These are phyloP conservation scores for Cygnus atratus DNA, from an alignment of 2,113 vertebrate genomes.

Conservation along the genomic window DNA sequence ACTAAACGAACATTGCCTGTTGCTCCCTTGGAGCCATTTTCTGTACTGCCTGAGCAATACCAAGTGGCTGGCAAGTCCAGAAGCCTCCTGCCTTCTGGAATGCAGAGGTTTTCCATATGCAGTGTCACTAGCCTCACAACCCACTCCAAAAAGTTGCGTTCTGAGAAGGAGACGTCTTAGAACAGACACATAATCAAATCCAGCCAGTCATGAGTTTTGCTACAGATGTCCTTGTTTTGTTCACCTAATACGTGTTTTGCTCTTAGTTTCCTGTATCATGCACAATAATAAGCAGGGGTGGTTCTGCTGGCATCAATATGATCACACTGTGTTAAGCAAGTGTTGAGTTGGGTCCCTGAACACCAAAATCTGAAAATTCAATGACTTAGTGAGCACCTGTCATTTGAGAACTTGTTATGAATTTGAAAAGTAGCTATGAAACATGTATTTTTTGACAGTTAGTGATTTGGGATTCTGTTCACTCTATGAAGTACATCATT, in stretches of 20 bases:
- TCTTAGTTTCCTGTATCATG: not conserved
- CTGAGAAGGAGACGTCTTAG: not conserved
- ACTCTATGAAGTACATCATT: not conserved
- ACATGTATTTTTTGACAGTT: not conserved
- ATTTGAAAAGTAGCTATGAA: conserved; percentile 4
- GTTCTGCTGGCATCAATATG: not conserved
- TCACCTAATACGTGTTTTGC: not conserved
- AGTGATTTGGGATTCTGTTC: not conserved
- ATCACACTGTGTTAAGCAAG: not conserved
- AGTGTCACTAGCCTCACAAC: not conserved
- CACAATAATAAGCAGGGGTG: not conserved
- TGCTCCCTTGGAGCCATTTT: not conserved
- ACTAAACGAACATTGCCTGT: not conserved
- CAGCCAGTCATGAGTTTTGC: not conserved
- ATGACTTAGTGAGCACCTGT: not conserved
- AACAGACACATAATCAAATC: not conserved
- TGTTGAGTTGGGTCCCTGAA: not conserved
- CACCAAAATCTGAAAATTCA: not conserved
- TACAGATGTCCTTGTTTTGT: not conserved
- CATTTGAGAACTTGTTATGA: not conserved
- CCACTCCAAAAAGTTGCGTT: not conserved
- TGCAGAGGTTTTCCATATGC: not conserved
- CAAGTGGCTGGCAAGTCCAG: not conserved
- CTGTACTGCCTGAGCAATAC: not conserved
- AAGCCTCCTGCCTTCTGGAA: not conserved